Evolutionary conservation across 2,797 vertebrate species (phyloP).

Genomic region (Phrynocephalus guinanensis): DNA sequence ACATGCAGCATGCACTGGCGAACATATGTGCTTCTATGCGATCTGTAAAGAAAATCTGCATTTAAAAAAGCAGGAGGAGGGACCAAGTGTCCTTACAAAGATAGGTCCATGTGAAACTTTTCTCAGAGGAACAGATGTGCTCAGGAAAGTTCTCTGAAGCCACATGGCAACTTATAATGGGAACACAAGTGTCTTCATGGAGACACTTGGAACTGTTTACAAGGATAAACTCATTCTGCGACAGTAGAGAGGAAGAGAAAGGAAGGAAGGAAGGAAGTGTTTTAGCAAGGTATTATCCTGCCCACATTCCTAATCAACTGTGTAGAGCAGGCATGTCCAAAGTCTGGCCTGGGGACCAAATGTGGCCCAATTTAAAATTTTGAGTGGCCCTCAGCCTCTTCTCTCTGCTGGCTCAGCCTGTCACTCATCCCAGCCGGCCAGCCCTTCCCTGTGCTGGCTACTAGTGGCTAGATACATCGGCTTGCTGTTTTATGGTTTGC

Average conservation of each 20-base stretch:
- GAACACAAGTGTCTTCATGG: not conserved
- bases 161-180: not conserved
- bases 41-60: not conserved
- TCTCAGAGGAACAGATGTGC: not conserved
- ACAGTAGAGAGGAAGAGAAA: not conserved
- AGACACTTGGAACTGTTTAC: too few species aligned
- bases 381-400: too few species aligned
- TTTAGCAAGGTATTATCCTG: not conserved
- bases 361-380: too few species aligned
- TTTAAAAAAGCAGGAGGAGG: not conserved
- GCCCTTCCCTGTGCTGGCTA: too few species aligned
- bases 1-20: not conserved
- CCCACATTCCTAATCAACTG: too few species aligned
- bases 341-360: too few species aligned
- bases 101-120: not conserved
- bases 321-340: not conserved
- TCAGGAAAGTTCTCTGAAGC: not conserved
- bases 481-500: too few species aligned
- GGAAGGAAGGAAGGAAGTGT: not conserved
- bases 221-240: too few species aligned
- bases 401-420: too few species aligned
- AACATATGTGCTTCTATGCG: not conserved
- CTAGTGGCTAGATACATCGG: too few species aligned
- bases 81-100: not conserved
- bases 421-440: too few species aligned